A percentile compares a stretch with the other conserved stretches of the same genome.
These are phyloP conservation scores for Cyrtodaria siliqua DNA, from an alignment of 2,888 invertebrate genomes.

Conservation along the genomic window DNA sequence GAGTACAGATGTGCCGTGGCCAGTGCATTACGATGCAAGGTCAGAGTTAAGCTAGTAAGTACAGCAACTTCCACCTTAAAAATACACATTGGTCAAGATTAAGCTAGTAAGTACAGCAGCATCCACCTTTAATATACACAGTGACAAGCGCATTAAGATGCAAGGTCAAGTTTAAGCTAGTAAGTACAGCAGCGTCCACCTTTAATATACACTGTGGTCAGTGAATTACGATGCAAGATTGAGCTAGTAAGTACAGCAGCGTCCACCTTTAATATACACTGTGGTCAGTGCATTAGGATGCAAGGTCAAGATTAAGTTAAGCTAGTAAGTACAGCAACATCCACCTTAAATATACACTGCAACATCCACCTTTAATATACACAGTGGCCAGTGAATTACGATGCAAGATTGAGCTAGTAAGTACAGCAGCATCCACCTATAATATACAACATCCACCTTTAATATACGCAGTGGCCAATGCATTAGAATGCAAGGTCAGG, in stretches of 20 bases:
- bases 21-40: constrained; percentile 89
- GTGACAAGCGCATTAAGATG: constrained; percentile 89
- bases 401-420: no score
- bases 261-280: no score
- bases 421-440: no score
- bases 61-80: not conserved
- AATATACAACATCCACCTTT: not conserved
- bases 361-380: no score
- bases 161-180: constrained; percentile 89
- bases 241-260: no score
- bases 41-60: constrained; percentile 89
- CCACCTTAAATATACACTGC: constrained; percentile 84
- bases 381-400: no score
- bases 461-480: constrained; percentile 89
- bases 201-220: no score
- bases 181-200: constrained; percentile 75
- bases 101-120: no score
- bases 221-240: not conserved
- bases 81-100: no score
- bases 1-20: constrained; percentile 90
- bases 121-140: no score
- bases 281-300: constrained; percentile 89
- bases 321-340: constrained; percentile 86
- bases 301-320: constrained; percentile 88
- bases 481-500: constrained; percentile 89